phyloP scores from a whole-genome alignment of 2,113 vertebrate species.

The Camarhynchus parvulus region DNA sequence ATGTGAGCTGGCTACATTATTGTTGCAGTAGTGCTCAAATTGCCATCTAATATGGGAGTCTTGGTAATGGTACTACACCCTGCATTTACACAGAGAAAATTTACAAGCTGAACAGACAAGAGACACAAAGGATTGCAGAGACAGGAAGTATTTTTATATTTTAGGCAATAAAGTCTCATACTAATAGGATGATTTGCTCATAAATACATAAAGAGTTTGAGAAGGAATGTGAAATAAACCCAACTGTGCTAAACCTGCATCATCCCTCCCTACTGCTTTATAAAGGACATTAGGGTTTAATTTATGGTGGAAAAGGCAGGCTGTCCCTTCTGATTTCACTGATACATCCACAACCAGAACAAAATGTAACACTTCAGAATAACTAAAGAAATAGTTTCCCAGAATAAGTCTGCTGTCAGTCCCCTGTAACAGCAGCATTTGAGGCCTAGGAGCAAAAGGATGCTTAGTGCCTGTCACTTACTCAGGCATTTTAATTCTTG shows the following conservation, averaged over 20 bases:
- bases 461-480: background rate
- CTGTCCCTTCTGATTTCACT: background rate
- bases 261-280: background rate
- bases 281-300: background rate
- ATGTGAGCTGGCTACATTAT: background rate
- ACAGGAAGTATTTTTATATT: background rate
- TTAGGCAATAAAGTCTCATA: background rate
- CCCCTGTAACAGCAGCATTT: background rate
- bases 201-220: background rate
- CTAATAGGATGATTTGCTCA: background rate
- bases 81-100: background rate
- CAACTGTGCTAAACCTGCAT: background rate
- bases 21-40: background rate
- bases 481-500: background rate
- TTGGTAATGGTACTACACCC: background rate
- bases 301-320: background rate
- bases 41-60: background rate
- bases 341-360: background rate
- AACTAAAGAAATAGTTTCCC: background rate
- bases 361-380: background rate
- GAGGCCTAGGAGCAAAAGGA: background rate
- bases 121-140: background rate
- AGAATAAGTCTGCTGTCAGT: background rate
- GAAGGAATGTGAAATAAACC: background rate
- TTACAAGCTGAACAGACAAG: background rate